Evolutionary conservation across 1,140 invertebrate species (phyloP).

Genomic region (Yoshiicerus persimilis): DNA sequence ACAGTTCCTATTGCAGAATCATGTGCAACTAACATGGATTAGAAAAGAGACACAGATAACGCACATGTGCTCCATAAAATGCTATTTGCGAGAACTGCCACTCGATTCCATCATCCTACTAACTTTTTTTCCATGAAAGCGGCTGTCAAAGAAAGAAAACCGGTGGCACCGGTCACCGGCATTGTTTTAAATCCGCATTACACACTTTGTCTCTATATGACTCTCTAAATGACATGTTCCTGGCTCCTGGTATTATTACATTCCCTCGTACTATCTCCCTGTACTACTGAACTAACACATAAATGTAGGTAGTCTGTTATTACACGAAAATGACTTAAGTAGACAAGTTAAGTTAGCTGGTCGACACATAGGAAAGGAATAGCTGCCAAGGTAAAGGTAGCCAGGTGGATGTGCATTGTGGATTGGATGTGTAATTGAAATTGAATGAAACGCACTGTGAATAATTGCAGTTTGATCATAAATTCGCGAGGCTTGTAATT

Average conservation of each 20-base stretch:
- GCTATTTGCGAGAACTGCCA: neutral
- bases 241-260: neutral
- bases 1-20: neutral
- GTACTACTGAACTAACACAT: neutral
- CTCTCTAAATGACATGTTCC: neutral
- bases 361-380: too few species aligned
- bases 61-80: neutral
- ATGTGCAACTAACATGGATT: neutral
- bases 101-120: neutral
- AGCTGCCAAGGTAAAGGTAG: too few species aligned
- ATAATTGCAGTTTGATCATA: neutral
- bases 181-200: neutral
- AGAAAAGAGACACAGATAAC: neutral
- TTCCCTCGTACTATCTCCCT: too few species aligned
- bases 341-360: neutral
- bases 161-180: neutral
- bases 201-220: neutral
- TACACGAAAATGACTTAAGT: neutral
- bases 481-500: neutral
- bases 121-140: neutral
- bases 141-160: neutral
- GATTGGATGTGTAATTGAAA: neutral
- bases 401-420: neutral
- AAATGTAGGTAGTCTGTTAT: neutral
- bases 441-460: constrained; percentile 3